Conservation (phyloP, 2,797 vertebrate genomes). For the Naso thynnoides region DNA sequence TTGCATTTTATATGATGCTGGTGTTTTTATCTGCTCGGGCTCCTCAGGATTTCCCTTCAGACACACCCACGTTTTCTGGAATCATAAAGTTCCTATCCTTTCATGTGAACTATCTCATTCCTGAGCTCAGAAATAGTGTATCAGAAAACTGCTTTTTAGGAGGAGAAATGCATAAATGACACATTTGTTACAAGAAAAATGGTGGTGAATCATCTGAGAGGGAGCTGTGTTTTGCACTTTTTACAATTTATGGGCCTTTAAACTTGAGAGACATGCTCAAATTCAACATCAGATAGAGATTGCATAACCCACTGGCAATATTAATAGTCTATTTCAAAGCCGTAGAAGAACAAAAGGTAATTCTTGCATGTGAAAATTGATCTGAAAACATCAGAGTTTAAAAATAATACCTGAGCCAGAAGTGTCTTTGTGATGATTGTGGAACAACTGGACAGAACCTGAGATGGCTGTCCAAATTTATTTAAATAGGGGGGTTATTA, state of each 20-base stretch:
- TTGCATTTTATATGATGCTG: constrained; percentile 33
- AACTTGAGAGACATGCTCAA: constrained; percentile 7
- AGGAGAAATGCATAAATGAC: constrained; percentile 31
- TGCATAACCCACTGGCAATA: constrained; percentile 19
- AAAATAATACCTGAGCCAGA: constrained; percentile 6
- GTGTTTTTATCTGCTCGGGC: constrained; percentile 18
- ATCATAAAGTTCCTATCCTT: constrained; percentile 28
- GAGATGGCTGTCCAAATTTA: constrained; percentile 15
- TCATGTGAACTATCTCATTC: constrained; percentile 32
- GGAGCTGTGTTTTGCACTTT: constrained; percentile 15
- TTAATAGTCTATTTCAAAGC: constrained; percentile 30
- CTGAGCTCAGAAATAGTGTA: constrained; percentile 23
- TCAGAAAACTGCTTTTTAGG: constrained; percentile 13
- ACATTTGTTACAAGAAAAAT: constrained; percentile 28
- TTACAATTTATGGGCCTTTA: constrained; percentile 19
- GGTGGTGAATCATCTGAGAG: constrained; percentile 12
- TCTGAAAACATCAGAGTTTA: not conserved
- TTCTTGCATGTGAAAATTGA: constrained; percentile 10
- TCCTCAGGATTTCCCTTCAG: constrained; percentile 21
- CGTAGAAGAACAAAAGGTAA: constrained; percentile 16
- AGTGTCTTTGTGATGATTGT: constrained; percentile 1
- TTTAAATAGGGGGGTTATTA: constrained; percentile 11
- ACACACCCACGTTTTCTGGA: constrained; percentile 29
- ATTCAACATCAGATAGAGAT: constrained; percentile 10
- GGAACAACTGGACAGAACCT: not conserved